These are phyloP conservation scores for Synanceia verrucosa DNA, from an alignment of 2,797 vertebrate genomes.

Conservation along the genomic window DNA sequence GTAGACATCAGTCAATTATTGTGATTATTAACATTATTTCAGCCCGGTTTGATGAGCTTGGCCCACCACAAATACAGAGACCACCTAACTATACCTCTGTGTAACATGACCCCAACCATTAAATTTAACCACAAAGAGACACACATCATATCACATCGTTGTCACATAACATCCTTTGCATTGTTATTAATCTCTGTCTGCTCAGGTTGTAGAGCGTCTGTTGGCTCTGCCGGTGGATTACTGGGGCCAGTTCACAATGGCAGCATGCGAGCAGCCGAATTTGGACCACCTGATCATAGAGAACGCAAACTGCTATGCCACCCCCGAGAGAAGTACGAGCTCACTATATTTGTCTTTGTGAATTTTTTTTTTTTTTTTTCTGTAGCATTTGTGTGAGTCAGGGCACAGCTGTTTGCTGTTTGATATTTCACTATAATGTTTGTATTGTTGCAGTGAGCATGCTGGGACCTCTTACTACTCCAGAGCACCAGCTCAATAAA, in stretches of 20 bases:
- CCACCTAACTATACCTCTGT: too few species aligned
- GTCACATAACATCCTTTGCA: background rate
- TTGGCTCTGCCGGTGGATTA: conserved; percentile 88
- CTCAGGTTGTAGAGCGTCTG: conserved; percentile 91
- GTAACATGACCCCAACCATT: too few species aligned
- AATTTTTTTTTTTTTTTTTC: background rate
- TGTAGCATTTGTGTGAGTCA: background rate
- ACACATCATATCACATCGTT: too few species aligned
- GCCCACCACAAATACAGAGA: too few species aligned
- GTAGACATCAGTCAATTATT: too few species aligned
- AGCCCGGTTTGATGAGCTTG: too few species aligned
- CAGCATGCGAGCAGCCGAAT: conserved; percentile 83
- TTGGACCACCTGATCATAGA: conserved; percentile 87
- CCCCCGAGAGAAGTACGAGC: conserved; percentile 90
- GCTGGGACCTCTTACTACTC: conserved; percentile 94
- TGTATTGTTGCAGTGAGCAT: conserved; percentile 87
- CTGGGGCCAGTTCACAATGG: conserved; percentile 92
- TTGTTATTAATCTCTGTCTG: conserved; percentile 6
- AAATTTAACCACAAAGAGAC: too few species aligned
- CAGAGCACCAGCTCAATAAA: conserved; percentile 93
- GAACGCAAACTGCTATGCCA: conserved; percentile 89
- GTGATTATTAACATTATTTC: too few species aligned
- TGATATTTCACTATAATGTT: conserved; percentile 12
- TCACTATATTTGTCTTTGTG: background rate
- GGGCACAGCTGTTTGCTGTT: background rate